Conservation (phyloP, 2,113 vertebrate genomes). For the Mellivora capensis region DNA sequence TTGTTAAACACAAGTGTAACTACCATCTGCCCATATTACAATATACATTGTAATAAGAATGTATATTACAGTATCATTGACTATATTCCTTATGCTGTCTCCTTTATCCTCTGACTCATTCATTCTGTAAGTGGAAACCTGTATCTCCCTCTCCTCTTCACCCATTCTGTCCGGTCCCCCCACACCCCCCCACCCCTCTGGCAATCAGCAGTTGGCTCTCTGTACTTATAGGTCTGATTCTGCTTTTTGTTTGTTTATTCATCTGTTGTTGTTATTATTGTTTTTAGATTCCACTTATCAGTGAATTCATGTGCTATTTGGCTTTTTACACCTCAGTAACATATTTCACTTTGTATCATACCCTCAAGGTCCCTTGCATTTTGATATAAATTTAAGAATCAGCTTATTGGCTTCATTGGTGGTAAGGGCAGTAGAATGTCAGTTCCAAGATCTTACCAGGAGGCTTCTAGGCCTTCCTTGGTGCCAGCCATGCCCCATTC, state of each 20-base stretch:
- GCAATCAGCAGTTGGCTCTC: background rate
- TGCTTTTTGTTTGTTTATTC: background rate
- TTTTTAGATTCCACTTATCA: background rate
- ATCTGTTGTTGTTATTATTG: background rate
- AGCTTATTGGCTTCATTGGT: background rate
- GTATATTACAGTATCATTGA: background rate
- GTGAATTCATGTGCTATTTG: background rate
- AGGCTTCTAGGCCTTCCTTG: background rate
- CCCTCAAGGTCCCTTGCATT: background rate
- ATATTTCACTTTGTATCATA: background rate
- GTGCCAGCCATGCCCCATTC: background rate
- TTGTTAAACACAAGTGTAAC: background rate
- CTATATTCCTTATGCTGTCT: background rate
- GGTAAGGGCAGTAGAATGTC: background rate
- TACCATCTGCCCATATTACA: background rate
- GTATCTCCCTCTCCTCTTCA: background rate
- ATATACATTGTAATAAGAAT: background rate
- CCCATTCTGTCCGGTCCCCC: background rate
- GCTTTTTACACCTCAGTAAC: background rate
- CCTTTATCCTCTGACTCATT: background rate
- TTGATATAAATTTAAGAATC: background rate
- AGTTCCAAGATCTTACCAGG: background rate
- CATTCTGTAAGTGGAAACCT: background rate
- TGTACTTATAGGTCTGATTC: background rate
- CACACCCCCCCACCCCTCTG: background rate